phyloP scores from a whole-genome alignment of 2,888 invertebrate genomes.

The Endomychus coccineus region DNA sequence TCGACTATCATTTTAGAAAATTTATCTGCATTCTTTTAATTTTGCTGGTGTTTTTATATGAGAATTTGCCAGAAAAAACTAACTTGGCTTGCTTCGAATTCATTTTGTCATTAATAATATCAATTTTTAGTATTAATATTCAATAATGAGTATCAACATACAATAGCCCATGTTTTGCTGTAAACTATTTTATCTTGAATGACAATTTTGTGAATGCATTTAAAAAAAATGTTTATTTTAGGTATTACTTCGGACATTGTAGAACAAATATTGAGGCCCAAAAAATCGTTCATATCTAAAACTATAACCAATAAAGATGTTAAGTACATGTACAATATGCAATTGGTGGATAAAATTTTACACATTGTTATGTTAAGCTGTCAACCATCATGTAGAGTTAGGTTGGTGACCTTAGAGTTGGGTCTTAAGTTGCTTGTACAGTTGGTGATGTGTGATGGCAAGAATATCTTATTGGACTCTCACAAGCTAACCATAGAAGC shows the following conservation, averaged over 20 bases:
- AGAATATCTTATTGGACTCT: constrained; percentile 56
- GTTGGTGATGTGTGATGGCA: constrained; percentile 52
- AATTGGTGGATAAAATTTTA: constrained; percentile 75
- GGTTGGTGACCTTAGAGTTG: constrained; percentile 87
- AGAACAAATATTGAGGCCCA: constrained; percentile 67
- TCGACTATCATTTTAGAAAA: too few relatives aligned
- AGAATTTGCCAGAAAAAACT: too few relatives aligned
- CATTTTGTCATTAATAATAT: too few relatives aligned
- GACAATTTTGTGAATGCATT: background rate
- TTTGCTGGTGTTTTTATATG: too few relatives aligned
- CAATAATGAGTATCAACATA: too few relatives aligned
- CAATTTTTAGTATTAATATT: too few relatives aligned
- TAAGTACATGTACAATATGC: constrained; percentile 64
- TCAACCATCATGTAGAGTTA: constrained; percentile 83
- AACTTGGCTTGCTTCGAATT: too few relatives aligned
- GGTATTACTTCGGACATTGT: constrained; percentile 77
- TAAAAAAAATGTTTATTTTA: constrained; percentile 36
- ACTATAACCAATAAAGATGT: constrained; percentile 33
- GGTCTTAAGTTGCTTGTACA: constrained; percentile 72
- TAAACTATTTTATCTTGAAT: too few relatives aligned
- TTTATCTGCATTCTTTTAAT: too few relatives aligned
- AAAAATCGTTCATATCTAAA: constrained; percentile 35
- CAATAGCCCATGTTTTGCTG: too few relatives aligned
- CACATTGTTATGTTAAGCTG: constrained; percentile 77
- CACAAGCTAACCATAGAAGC: constrained; percentile 63